These are phyloP conservation scores for Scomberomorus guttatus DNA, from an alignment of 2,797 vertebrate species.

Conservation along the genomic window DNA sequence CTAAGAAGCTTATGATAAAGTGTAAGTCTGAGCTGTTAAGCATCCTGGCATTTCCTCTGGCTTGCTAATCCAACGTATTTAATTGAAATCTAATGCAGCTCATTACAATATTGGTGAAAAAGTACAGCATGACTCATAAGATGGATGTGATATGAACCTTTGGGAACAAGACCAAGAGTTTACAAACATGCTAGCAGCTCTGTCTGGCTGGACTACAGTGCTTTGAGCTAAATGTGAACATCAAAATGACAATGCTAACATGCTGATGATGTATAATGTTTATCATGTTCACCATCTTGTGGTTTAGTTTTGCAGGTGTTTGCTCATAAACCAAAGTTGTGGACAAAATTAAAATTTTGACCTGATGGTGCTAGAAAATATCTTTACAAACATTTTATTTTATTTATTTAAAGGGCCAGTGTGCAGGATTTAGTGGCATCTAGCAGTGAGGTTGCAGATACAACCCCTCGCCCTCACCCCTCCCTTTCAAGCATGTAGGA, in stretches of 20 bases:
- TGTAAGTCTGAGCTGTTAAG: neutral
- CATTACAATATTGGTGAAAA: neutral
- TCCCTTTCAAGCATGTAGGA: no score
- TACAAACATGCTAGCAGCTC: neutral
- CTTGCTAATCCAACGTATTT: conserved; percentile 20
- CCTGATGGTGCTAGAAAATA: no score
- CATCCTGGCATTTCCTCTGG: conserved; percentile 8
- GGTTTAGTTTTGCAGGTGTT: no score
- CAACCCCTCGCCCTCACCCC: no score
- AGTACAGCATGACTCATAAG: neutral
- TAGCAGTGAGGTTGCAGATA: no score
- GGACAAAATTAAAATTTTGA: no score
- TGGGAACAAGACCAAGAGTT: neutral
- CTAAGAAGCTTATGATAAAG: conserved; percentile 20
- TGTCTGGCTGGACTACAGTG: neutral
- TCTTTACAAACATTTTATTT: no score
- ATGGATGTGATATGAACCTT: neutral
- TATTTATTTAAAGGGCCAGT: no score
- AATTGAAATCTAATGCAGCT: conserved; percentile 28
- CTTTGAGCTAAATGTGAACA: neutral
- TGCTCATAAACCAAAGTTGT: no score
- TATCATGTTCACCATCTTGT: no score
- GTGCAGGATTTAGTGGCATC: no score
- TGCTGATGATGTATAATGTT: no score
- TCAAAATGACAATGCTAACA: neutral